Base-by-base conservation (phyloP, 2,113 vertebrate species). In the Grus americana region DNA sequence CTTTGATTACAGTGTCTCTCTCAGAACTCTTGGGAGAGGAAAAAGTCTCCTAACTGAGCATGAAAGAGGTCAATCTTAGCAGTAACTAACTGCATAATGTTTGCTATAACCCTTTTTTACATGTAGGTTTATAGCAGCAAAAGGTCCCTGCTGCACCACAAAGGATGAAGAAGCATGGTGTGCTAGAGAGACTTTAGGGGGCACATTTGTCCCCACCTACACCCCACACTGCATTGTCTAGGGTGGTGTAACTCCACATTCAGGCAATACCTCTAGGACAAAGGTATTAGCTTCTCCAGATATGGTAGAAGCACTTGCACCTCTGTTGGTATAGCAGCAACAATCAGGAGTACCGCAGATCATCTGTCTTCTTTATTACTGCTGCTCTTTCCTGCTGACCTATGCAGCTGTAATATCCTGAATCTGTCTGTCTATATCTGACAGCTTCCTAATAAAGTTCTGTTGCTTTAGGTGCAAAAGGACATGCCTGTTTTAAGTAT, bases 351-450 rank as follows among this genome's bases (percentile, higher is more conserved):
- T 36, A 72, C 40, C 10, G 11, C 68, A 54, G 83, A 88, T 89
- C 73, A 58, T 91, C 72, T 67, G 36, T 92, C 83, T 79, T 86
- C 83, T 92, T 95, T 96, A 93, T 94, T 93, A 68, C 70, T 47
- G 68, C 70, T 82, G 67, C 76, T 96, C 55, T 52, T 46, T 88
- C 42, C 59, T 0, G 6, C 57, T 95, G 94, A 93, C 91, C 92
- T 82, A 26, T 19, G 66, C 11, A 5, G 89, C 78, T 94, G 27
- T 81, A 72, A 75, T 87, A 80, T 94, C 68, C 92, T 70, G 78
- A 81, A 81, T 87, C 73, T 75, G 47, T 92, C 86, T 90, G 67
- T 71, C 76, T 88, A 1, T 67, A 50, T 80, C 83, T 91, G 91
- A 79, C 66, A 80, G 83, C 42, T 85, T 72, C 71, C 80, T 89